These are phyloP conservation scores for Phylloscopus trochiloides DNA, from an alignment of 2,113 vertebrate species.

Conservation along the genomic window DNA sequence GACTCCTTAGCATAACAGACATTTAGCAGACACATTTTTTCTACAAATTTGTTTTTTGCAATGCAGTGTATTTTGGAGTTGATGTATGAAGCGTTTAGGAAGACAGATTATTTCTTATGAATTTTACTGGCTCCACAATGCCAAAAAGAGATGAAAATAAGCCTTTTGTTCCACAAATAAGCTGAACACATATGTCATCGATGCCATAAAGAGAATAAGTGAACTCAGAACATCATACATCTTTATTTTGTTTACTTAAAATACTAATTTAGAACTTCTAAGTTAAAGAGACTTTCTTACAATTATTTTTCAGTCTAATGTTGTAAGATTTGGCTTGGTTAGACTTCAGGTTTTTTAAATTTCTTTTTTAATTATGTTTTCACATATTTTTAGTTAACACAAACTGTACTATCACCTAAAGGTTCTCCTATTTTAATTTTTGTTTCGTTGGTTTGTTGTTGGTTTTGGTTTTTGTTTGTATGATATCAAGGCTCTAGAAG, in stretches of 20 bases:
- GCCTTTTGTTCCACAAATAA: neutral
- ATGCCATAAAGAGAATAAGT: neutral
- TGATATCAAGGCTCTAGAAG: neutral
- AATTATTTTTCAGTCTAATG: neutral
- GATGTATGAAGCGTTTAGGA: conserved; percentile 2
- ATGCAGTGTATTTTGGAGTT: conserved; percentile 28
- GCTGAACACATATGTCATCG: neutral
- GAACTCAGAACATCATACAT: neutral
- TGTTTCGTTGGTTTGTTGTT: too few relatives aligned
- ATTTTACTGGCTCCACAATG: neutral
- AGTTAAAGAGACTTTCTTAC: neutral
- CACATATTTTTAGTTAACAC: neutral
- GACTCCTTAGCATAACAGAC: conserved; percentile 26
- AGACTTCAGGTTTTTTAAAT: neutral
- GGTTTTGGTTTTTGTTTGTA: neutral
- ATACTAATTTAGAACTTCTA: neutral
- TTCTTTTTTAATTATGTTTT: neutral
- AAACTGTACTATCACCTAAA: neutral
- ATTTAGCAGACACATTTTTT: conserved; percentile 33
- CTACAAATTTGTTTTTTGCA: neutral
- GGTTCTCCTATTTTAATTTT: neutral
- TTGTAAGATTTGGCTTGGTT: neutral
- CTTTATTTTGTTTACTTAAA: neutral
- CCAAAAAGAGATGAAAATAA: neutral
- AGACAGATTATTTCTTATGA: conserved; percentile 1